Conservation (phyloP, 92 coral and sea anemone species). For the Parazoanthus darwini region DNA sequence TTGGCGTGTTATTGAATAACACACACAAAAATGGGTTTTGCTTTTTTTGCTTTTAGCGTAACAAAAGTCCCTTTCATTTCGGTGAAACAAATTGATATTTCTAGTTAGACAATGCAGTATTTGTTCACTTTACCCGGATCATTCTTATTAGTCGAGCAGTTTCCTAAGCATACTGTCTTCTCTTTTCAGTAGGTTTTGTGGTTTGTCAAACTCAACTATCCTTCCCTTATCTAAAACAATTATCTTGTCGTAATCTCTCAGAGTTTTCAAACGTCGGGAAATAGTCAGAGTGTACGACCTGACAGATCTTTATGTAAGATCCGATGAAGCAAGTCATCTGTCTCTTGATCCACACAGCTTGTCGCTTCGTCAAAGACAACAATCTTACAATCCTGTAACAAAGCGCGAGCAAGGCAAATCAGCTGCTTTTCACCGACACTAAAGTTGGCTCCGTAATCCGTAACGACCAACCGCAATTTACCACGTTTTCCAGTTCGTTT, state of each 20-base stretch:
- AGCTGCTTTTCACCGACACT: conserved; percentile 36
- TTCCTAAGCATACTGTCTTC: neutral
- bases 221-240: conserved; percentile 23
- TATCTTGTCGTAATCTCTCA: conserved; percentile 25
- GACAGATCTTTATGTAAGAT: neutral
- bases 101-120: too few species aligned
- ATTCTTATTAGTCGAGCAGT: too few species aligned
- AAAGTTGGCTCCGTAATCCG: conserved; percentile 31
- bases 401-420: conserved; percentile 24
- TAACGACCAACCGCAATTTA: neutral
- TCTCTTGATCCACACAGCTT: conserved; percentile 18
- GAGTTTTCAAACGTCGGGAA: neutral
- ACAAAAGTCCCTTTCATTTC: neutral
- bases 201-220: conserved; percentile 29
- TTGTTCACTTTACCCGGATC: too few species aligned
- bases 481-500: neutral
- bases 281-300: conserved; percentile 1
- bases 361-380: conserved; percentile 38
- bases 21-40: too few species aligned
- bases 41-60: neutral
- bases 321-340: neutral
- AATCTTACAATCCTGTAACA: conserved; percentile 19
- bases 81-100: too few species aligned
- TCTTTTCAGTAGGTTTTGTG: conserved; percentile 3
- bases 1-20: too few species aligned